A percentile compares a stretch with the other conserved stretches of the same genome.
These are phyloP conservation scores for Microctonus aethiopoides DNA, from an alignment of 2,888 invertebrate species.

Conservation along the genomic window DNA sequence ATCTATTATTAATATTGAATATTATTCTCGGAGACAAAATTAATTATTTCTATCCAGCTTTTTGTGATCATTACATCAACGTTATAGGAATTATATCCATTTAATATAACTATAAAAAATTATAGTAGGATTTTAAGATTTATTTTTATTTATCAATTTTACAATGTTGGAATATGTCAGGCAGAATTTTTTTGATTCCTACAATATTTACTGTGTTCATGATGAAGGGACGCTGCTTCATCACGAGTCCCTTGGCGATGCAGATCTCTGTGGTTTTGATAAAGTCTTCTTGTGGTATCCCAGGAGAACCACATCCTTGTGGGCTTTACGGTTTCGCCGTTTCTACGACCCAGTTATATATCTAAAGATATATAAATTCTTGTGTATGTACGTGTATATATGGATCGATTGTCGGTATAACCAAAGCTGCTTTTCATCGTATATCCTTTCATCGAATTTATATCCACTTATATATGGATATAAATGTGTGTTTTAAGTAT, in stretches of 20 bases:
- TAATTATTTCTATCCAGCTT: not conserved
- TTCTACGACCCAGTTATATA: not conserved
- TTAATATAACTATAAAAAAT: no score
- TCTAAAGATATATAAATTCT: no score
- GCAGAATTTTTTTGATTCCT: not conserved
- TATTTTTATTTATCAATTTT: no score
- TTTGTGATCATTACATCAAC: no score
- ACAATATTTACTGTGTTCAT: not conserved
- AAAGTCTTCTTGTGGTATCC: not conserved
- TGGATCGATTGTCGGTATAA: not conserved
- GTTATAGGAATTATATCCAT: no score
- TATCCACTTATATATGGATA: not conserved
- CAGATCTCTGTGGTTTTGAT: not conserved
- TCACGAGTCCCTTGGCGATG: not conserved
- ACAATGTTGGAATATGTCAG: no score
- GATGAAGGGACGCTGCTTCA: not conserved
- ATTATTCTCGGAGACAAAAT: not conserved
- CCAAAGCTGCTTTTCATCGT: not conserved
- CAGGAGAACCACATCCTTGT: not conserved
- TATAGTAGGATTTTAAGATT: no score
- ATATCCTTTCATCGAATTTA: not conserved
- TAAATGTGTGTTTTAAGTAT: not conserved
- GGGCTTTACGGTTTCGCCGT: slow-evolving; percentile 8
- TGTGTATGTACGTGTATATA: not conserved
- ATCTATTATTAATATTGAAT: not conserved